These are phyloP conservation scores for Eupithecia pulchellata DNA, from an alignment of 2,888 invertebrate genomes.

Conservation along the genomic window DNA sequence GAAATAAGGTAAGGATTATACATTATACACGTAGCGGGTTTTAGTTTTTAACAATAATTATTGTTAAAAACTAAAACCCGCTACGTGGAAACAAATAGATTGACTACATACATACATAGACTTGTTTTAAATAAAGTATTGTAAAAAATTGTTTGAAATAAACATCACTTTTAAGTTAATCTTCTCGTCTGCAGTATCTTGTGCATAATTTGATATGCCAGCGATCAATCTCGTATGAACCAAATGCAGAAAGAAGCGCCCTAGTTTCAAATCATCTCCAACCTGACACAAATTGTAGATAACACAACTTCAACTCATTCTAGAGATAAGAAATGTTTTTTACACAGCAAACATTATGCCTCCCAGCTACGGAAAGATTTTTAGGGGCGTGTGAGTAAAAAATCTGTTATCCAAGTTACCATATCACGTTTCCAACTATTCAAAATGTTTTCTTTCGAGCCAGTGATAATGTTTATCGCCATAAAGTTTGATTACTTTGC, in stretches of 20 bases:
- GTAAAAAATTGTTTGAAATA: background rate
- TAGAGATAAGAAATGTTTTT: constrained; percentile 39
- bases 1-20: too few relatives aligned
- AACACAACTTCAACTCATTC: constrained; percentile 40
- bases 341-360: constrained; percentile 19
- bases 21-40: too few relatives aligned
- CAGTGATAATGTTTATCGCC: constrained; percentile 67
- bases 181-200: background rate
- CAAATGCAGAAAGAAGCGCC: constrained; percentile 43
- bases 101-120: too few relatives aligned
- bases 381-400: constrained; percentile 28
- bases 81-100: too few relatives aligned
- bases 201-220: background rate
- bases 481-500: constrained; percentile 65
- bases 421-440: constrained; percentile 29
- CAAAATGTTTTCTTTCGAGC: constrained; percentile 39
- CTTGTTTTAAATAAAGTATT: too few relatives aligned
- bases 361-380: background rate
- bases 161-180: background rate
- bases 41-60: too few relatives aligned
- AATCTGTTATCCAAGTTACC: constrained; percentile 20
- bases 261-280: constrained; percentile 50
- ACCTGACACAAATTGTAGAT: constrained; percentile 44
- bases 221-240: constrained; percentile 27
- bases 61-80: too few relatives aligned